A percentile compares a stretch with the other conserved stretches of the same genome.
Conservation (phyloP, 2,113 vertebrate species). For the Pungitius pungitius region DNA sequence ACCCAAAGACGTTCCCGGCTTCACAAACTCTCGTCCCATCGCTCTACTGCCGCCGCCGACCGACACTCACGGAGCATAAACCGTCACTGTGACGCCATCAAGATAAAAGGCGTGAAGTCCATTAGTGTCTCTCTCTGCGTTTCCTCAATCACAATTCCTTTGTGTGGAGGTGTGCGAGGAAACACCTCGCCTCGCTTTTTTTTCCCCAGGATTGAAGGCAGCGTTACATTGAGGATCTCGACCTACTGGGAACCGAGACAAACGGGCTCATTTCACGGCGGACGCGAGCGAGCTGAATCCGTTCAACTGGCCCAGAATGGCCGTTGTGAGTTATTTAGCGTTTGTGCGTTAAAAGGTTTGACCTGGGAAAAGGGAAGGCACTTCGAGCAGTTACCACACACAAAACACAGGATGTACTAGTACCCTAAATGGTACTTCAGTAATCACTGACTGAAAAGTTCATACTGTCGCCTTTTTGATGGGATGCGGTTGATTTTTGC, state of each 20-base stretch:
- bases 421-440: background rate
- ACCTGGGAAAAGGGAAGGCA: slow-evolving; percentile 3
- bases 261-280: slow-evolving; percentile 24
- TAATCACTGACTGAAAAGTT: background rate
- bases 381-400: background rate
- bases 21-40: background rate
- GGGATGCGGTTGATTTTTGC: no score
- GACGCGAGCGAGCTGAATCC: slow-evolving; percentile 15
- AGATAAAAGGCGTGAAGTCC: slow-evolving; percentile 55
- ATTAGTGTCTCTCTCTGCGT: slow-evolving; percentile 41
- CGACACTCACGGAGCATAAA: slow-evolving; percentile 2
- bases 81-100: slow-evolving; percentile 48
- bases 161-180: background rate
- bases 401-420: background rate
- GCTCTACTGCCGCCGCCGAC: slow-evolving; percentile 13
- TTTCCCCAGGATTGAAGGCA: slow-evolving; percentile 12
- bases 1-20: no score
- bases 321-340: background rate
- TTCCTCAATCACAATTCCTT: slow-evolving; percentile 21
- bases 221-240: background rate
- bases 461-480: background rate
- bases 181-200: slow-evolving; percentile 22
- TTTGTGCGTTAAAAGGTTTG: background rate
- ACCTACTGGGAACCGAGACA: slow-evolving; percentile 10
- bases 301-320: slow-evolving; percentile 17